phyloP scores from a whole-genome alignment of 1,140 invertebrate species.

The Meloidogyne chitwoodi region DNA sequence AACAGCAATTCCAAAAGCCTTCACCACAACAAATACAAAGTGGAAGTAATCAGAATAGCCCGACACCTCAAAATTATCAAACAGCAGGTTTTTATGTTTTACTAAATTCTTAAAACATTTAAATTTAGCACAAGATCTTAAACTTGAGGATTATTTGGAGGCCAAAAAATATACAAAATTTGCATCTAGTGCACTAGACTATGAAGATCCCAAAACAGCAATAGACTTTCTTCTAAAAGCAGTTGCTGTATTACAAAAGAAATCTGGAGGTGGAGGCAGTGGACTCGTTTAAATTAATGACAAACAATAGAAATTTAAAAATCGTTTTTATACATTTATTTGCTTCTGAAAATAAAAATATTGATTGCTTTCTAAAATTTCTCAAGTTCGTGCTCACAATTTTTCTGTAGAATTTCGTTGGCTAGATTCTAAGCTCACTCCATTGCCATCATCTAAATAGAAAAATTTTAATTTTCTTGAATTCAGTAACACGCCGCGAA shows the following conservation, averaged over 20 bases:
- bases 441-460: constrained; percentile 47
- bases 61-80: neutral
- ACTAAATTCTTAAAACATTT: neutral
- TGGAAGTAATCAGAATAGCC: neutral
- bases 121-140: constrained; percentile 16
- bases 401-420: constrained; percentile 35
- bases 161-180: constrained; percentile 50
- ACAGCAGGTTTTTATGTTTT: neutral
- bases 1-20: neutral
- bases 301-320: neutral
- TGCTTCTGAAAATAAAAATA: neutral
- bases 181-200: constrained; percentile 49
- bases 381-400: neutral
- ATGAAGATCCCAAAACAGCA: constrained; percentile 49
- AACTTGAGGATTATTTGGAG: constrained; percentile 41
- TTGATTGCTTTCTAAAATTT: neutral
- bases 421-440: constrained; percentile 43
- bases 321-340: neutral
- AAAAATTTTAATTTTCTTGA: no score
- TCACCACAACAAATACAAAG: neutral
- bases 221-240: constrained; percentile 51
- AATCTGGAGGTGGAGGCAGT: neutral
- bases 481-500: no score
- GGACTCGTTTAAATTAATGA: neutral
- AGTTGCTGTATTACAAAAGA: constrained; percentile 33